Percentiles rank a stretch among this genome's conserved stretches.
phyloP scores from a whole-genome alignment of 2,888 invertebrate genomes.

The Antheraea yamamai region DNA sequence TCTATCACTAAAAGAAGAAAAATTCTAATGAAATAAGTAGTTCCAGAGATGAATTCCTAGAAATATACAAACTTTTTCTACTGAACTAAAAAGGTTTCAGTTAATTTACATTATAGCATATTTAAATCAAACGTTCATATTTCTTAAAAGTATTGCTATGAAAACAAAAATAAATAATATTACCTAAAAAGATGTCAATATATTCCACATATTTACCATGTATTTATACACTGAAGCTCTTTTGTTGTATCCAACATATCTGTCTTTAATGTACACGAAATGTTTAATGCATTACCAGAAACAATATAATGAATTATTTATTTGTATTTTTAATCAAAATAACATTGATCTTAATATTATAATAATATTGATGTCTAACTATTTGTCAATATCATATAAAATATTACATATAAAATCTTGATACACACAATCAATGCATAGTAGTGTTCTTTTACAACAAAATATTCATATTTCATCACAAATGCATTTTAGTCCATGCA shows the following conservation, averaged over 20 bases:
- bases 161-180: background rate
- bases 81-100: background rate
- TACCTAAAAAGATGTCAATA: background rate
- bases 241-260: background rate
- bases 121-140: background rate
- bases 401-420: background rate
- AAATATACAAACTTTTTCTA: too few relatives aligned
- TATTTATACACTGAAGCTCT: constrained; percentile 1
- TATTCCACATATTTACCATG: background rate
- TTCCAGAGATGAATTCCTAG: too few relatives aligned
- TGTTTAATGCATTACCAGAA: constrained; percentile 14
- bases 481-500: constrained; percentile 11
- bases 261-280: constrained; percentile 9
- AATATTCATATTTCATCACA: constrained; percentile 13
- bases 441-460: background rate
- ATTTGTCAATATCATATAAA: constrained; percentile 8
- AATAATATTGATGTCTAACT: background rate
- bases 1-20: too few relatives aligned
- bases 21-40: too few relatives aligned
- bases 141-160: background rate
- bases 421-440: background rate
- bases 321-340: constrained; percentile 14
- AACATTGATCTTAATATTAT: background rate
- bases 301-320: constrained; percentile 15
- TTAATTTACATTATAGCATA: background rate